phyloP scores from a whole-genome alignment of 2,888 invertebrate species.

The Lasioglossum figueresi region DNA sequence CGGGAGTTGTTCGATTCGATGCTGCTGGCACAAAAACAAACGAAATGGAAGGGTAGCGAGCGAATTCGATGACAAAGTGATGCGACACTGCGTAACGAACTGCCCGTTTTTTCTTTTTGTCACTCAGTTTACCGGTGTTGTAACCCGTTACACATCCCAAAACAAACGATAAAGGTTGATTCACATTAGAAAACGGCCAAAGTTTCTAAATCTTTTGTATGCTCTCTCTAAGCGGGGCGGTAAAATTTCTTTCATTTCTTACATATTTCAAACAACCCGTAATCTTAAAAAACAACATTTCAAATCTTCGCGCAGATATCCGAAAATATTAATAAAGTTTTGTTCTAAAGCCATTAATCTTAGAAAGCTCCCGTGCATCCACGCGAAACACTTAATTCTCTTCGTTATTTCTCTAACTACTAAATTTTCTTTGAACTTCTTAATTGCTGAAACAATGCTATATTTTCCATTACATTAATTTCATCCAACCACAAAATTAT shows the following conservation, averaged over 20 bases:
- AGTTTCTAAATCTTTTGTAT: background rate
- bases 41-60: background rate
- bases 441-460: background rate
- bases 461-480: background rate
- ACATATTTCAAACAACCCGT: background rate
- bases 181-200: background rate
- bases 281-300: background rate
- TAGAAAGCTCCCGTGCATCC: background rate
- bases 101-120: background rate
- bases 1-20: background rate
- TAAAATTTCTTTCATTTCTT: background rate
- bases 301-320: background rate
- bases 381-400: no score
- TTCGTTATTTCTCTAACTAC: no score
- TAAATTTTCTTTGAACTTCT: background rate
- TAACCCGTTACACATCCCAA: slow-evolving; percentile 3
- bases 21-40: background rate
- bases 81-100: slow-evolving; percentile 1
- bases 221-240: background rate
- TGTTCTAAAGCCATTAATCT: background rate
- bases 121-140: background rate
- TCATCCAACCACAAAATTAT: background rate
- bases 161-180: slow-evolving; percentile 32
- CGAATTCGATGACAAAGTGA: slow-evolving; percentile 7
- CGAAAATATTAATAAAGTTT: background rate